phyloP scores from a whole-genome alignment of 2,888 invertebrate genomes.

The Resseliella maxima region DNA sequence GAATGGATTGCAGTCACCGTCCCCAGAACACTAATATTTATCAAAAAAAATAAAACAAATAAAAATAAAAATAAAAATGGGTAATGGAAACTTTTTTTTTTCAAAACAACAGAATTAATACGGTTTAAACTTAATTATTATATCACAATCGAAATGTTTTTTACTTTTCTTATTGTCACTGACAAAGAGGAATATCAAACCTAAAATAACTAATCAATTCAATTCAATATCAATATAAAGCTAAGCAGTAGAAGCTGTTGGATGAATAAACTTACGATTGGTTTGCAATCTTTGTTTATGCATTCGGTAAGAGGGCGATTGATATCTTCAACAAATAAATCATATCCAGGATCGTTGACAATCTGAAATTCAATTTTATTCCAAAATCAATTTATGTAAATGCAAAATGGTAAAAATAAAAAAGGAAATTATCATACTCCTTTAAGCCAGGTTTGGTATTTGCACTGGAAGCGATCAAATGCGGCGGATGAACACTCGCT shows the following conservation, averaged over 20 bases:
- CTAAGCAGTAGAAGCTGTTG: too few species aligned
- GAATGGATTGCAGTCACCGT: background rate
- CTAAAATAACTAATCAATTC: too few species aligned
- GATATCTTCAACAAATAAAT: background rate
- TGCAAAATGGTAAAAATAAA: background rate
- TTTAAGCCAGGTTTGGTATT: background rate
- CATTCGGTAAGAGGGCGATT: background rate
- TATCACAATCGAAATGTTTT: too few species aligned
- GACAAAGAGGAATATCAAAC: too few species aligned
- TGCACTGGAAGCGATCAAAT: background rate
- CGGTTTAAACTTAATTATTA: too few species aligned
- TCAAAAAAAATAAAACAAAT: background rate
- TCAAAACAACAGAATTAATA: too few species aligned
- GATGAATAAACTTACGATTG: background rate
- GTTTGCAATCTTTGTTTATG: slow-evolving; percentile 27
- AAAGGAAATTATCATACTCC: background rate
- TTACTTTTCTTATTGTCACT: too few species aligned
- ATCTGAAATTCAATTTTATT: background rate
- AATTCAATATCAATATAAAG: too few species aligned
- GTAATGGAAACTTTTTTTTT: too few species aligned
- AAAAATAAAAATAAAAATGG: background rate
- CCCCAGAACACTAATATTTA: background rate
- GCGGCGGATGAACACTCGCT: background rate
- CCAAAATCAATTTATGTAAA: background rate
- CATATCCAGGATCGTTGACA: background rate